Base-by-base conservation (phyloP, 2,888 invertebrate genomes). In the Pilophorus perplexus region DNA sequence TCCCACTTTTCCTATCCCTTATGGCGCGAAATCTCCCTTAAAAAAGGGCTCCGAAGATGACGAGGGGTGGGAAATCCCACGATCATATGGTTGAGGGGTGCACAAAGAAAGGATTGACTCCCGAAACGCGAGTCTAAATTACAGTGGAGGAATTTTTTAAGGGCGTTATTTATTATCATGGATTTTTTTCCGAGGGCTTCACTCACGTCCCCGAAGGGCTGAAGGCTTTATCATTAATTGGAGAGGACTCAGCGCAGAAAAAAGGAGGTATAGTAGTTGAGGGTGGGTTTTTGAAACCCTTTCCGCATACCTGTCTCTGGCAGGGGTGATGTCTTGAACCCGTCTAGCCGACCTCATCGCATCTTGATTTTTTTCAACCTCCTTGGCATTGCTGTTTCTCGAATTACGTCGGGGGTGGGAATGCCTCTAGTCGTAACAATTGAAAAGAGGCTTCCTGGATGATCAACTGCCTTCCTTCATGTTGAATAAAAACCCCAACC, bases 171-270 rank as follows among this genome's bases (percentile, higher is more conserved):
- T 62, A 62, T 62, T 44, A 62, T 62, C 48, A 62, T 62, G 48
- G 62, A 62, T 62, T 62, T 62, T 62, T 62, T 59, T 33, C 20
- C 6, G 18, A 10, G n/a, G 46, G 52, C 14, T 52, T n/a, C n/a
- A 6, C 50, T 50, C 37, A 22, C 37, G 55, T 55, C 55, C 38
- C 38, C 55, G 18, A 22, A 8, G 12, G 44, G 62, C 25, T 62
- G 62, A 62, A 62, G 62, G 62, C 48, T 62, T 62, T 46, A 62
- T 62, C 62, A 62, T 62, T 62, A 62, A 62, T 62, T 62, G 62
- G 62, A 48, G 48, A 62, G 48, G 28, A 48, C 20, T 62, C 27
- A 33, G 28, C 2, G 62, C n/a, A 28, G 10, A 40, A 48, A 62
- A 44, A 62, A 62, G 23, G 16, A 27, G 44, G 37, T 42, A 25